phyloP scores from a whole-genome alignment of 2,888 invertebrate genomes.

The Eupithecia dodoneata region DNA sequence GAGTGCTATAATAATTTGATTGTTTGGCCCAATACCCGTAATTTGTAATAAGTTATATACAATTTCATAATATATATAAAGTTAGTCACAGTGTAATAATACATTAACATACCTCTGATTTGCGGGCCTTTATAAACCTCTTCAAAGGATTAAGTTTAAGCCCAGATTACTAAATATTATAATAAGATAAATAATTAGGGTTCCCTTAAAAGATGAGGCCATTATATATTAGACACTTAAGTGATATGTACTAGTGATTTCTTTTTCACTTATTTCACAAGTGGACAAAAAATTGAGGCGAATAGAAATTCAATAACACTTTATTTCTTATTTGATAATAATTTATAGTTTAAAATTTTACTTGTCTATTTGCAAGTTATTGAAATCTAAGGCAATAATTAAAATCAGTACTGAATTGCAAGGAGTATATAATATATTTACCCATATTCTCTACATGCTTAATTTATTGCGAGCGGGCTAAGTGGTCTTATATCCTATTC shows the following conservation, averaged over 20 bases:
- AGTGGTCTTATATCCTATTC: background rate
- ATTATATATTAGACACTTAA: too few relatives aligned
- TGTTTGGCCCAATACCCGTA: slow-evolving; percentile 40
- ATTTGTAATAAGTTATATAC: slow-evolving; percentile 21
- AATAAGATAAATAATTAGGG: too few relatives aligned
- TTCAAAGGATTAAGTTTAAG: background rate
- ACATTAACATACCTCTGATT: background rate
- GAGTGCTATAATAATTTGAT: slow-evolving; percentile 1
- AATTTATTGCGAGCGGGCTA: background rate
- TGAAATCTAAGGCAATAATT: background rate
- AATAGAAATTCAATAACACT: too few relatives aligned
- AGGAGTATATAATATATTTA: too few relatives aligned
- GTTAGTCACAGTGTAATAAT: slow-evolving; percentile 19
- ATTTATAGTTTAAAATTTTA: too few relatives aligned
- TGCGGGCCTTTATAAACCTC: background rate
- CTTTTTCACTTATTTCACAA: too few relatives aligned
- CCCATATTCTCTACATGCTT: background rate
- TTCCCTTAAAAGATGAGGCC: background rate
- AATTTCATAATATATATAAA: slow-evolving; percentile 9
- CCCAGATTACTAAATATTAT: background rate
- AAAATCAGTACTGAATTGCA: slow-evolving; percentile 1
- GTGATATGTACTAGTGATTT: too few relatives aligned
- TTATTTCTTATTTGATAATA: too few relatives aligned
- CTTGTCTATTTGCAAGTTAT: too few relatives aligned
- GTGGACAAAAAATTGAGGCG: too few relatives aligned